Base-by-base conservation (phyloP, 2,797 vertebrate genomes). In the Choloepus didactylus region DNA sequence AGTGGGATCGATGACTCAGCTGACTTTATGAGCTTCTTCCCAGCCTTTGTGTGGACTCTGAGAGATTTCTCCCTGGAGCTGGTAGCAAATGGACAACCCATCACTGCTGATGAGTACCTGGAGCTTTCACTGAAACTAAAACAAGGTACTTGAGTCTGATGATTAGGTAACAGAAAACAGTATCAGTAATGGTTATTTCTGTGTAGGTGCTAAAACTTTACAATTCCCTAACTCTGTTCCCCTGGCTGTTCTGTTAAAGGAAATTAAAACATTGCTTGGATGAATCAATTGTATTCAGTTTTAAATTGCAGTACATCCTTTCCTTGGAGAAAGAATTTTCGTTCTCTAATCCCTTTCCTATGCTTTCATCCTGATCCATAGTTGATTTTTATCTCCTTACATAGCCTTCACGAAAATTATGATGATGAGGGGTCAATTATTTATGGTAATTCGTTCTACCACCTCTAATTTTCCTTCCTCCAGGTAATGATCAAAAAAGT, bases 31-130 rank as follows among this genome's bases (percentile, higher is more conserved):
- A 94, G 94, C 1, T 97, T 98, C 95, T 98, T 98, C 76, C 98
- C 98, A 15, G 95, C 91, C 14, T 98, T 98, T 44, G 97, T 98
- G 69, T 98, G 98, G 98, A 69, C 98, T 3, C 97, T 98, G 70
- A 97, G 98, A 66, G 98, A 98, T 97, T 98, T 99, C 89, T 98
- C 95, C 5, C 97, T 98, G 77, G 38, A 97, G 2, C 94, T 98
- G 94, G 44, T 94, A 95, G 25, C 60, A 2, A 27, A 97, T 1
- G 96, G 93, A 23, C 16, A 96, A 19, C 2, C 18, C 4, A 89
- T 98, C 87, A 98, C 97, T 18, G 90, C 97, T 54, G 98, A 98
- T 6, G 66, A 98, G 27, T 98, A 99, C 93, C 86, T 98, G 94
- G 97, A 98, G n/a, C 31, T 60, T 6, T 95, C 98, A 6, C 75